A percentile compares a stretch with the other conserved stretches of the same genome.
These are phyloP conservation scores for Ophioninae sp. DNA, from an alignment of 2,888 invertebrate species.

Conservation along the genomic window DNA sequence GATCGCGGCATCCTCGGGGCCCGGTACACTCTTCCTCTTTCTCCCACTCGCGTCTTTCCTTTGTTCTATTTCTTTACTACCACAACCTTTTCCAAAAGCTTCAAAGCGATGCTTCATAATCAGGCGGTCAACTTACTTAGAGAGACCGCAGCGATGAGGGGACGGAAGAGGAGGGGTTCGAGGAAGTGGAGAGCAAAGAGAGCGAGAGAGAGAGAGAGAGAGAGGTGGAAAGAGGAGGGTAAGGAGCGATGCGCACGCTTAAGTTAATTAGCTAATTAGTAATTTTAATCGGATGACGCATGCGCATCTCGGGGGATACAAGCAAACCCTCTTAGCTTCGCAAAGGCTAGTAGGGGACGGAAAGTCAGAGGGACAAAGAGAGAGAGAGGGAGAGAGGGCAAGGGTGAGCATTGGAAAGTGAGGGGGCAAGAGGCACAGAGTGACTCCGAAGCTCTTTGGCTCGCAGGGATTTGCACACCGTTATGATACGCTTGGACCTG, in stretches of 20 bases:
- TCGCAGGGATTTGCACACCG: slow-evolving; percentile 50
- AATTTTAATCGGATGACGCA: slow-evolving; percentile 82
- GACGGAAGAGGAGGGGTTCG: slow-evolving; percentile 4
- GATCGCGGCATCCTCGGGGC: slow-evolving; percentile 10
- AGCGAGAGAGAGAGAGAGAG: slow-evolving; percentile 56
- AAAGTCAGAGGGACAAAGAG: slow-evolving; percentile 53
- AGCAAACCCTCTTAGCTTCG: slow-evolving; percentile 81
- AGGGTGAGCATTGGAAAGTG: neutral
- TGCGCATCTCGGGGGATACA: slow-evolving; percentile 81
- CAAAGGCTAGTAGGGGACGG: slow-evolving; percentile 62
- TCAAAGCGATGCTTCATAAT: slow-evolving; percentile 77
- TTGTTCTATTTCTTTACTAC: slow-evolving; percentile 9
- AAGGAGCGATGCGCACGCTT: slow-evolving; percentile 68
- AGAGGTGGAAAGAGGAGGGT: slow-evolving; percentile 45
- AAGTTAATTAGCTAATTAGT: slow-evolving; percentile 81
- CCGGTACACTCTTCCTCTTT: slow-evolving; percentile 14
- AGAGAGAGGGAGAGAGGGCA: slow-evolving; percentile 49
- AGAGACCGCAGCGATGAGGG: slow-evolving; percentile 26
- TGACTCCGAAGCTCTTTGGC: slow-evolving; percentile 55
- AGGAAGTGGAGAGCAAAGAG: neutral
- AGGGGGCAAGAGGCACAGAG: slow-evolving; percentile 32
- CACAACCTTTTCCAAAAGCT: slow-evolving; percentile 49
- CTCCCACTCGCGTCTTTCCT: neutral
- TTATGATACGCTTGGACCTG: slow-evolving; percentile 51
- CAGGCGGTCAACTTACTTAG: slow-evolving; percentile 79